Base-by-base conservation (phyloP, 2,888 invertebrate species). In the Ephialtes manifestator region DNA sequence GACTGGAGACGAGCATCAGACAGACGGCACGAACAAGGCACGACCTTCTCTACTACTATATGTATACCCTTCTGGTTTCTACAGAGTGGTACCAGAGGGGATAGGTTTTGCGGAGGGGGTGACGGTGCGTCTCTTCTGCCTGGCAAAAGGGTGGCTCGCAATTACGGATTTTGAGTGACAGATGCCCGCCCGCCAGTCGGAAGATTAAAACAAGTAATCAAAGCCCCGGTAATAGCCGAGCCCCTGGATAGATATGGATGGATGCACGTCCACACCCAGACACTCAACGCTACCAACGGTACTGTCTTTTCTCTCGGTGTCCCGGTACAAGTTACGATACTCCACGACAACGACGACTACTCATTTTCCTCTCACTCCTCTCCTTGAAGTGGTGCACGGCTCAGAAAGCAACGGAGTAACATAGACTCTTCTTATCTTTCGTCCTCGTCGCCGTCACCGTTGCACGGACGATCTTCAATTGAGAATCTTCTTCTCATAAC, bases 161-260 rank as follows among this genome's bases (percentile, higher is more conserved):
- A 94, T 94, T 93, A 94, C 92, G 92, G 91, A 91, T 93, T 93
- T 93, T 94, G 94, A 94, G 93, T 93, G 94, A 94, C 94, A 94
- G 94, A 94, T 94, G 94, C 94, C 93, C 93, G 93, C 93, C 92
- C 92, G 91, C 92, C 91, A 92, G 93, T 92, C 92, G 92, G 93
- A 94, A 93, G 94, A 94, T 94, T 94, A 94, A 94, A 94, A 94
- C 94, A 93, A 94, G 94, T 94, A 94, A 94, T 94, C 94, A 94
- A 93, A 94, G 93, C 92, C 90, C 91, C 89, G 83, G 89, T 91
- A 91, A 91, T 91, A 72, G 80, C 78, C 76, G 55, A 76, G 80
- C 83, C 91, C 91, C 88, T 87, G 90, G 90, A 92, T 92, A 90
- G 92, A 92, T 92, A 92, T 92, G 91, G 92, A 92, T 93, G 93